Base-by-base conservation (phyloP, 1,140 invertebrate genomes). In the Argopecten irradians region DNA sequence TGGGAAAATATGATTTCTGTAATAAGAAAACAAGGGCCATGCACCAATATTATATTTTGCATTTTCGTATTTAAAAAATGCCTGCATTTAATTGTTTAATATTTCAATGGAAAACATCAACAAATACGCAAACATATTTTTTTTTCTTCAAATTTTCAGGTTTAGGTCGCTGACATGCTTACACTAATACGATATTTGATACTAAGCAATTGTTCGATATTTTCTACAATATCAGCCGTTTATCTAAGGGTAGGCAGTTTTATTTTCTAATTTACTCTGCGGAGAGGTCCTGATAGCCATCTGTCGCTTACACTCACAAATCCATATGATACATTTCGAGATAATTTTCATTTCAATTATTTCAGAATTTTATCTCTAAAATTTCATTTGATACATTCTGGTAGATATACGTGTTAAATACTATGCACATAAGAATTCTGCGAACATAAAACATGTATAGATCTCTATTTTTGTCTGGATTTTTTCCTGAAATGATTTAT, bases 401-500 rank as follows among this genome's bases (percentile, higher is more conserved):
- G 55, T 71, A 71, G 55, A 71, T 71, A 71, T 71, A 28, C 8
- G 16, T n/a, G 5, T 28, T 71, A 28, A 71, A 71, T 28, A 71
- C 55, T 71, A 28, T 71, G 8, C 55, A 71, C 55, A 71, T 71
- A 71, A 71, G 55, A 71, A 71, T 71, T 71, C 22, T 28, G n/a
- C 13, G 22, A 0, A 71, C 5, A 71, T 28, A 71, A 71, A 71
- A 71, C 55, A 71, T 28, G 22, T 71, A 28, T 71, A 71, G 55
- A n/a, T 71, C n/a, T 71, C 1, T 71, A 28, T 71, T 71, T 71
- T 28, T 71, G 28, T 71, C n/a, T 71, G 22, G 22, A 71, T 11
- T 71, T 71, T 71, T 71, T 71, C 55, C n/a, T 28, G 55, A 71
- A 71, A 71, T 71, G 55, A 71, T 71, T 71, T 71, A 71, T 71